Conservation (phyloP, 2,888 invertebrate genomes). For the Gerris lacustris region DNA sequence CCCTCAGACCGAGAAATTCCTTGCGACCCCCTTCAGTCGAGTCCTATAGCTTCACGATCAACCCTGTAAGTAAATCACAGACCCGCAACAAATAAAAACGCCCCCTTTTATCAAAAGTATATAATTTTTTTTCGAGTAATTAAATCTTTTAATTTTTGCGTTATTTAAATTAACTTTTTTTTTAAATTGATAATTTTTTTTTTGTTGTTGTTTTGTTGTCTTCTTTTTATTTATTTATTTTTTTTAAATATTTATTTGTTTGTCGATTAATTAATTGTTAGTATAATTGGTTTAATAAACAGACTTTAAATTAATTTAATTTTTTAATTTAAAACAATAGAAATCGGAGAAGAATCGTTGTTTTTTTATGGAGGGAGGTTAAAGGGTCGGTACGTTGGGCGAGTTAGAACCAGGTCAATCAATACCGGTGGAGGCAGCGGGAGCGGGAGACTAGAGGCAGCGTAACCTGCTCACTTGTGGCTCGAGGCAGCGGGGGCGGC, state of each 20-base stretch:
- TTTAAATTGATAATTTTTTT: background rate
- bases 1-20: background rate
- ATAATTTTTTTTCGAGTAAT: background rate
- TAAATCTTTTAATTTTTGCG: background rate
- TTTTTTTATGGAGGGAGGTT: conserved; percentile 3
- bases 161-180: background rate
- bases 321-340: background rate
- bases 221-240: background rate
- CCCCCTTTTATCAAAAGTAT: background rate
- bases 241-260: background rate
- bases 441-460: conserved; percentile 29
- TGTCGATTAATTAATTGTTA: background rate
- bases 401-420: conserved; percentile 1
- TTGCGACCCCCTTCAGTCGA: background rate
- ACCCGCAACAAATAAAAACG: background rate
- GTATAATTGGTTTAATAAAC: too few species aligned
- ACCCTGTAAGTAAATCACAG: background rate
- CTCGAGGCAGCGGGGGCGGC: conserved; percentile 37
- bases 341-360: background rate
- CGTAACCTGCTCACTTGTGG: conserved; percentile 36
- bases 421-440: background rate
- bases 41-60: background rate
- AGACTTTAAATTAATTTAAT: too few species aligned
- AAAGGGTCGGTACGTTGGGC: background rate
- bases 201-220: too few species aligned